A percentile compares a stretch with the other conserved stretches of the same genome.
Conservation (phyloP, 2,888 invertebrate species). For the Caenorhabditis zanzibari region DNA sequence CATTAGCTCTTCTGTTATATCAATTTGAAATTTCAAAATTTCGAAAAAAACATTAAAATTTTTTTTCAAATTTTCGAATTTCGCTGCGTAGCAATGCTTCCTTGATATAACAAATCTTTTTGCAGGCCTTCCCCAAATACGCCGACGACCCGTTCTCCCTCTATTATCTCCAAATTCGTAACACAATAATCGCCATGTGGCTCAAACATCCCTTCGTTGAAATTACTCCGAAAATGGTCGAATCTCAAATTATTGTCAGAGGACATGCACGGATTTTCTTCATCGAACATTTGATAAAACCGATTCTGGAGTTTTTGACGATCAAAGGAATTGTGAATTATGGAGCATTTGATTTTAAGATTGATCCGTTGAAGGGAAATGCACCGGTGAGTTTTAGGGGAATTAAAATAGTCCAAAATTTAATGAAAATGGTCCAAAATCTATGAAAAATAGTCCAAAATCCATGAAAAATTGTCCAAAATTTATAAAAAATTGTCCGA, state of each 20-base stretch:
- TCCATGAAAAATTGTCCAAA: no score
- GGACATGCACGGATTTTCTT: slow-evolving; percentile 59
- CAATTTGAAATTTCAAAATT: no score
- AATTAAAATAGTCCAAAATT: no score
- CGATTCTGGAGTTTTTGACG: slow-evolving; percentile 51
- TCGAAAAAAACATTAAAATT: no score
- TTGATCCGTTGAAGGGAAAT: slow-evolving; percentile 29
- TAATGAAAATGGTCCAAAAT: no score
- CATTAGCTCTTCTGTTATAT: no score
- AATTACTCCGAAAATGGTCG: slow-evolving; percentile 46
- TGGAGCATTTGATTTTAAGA: slow-evolving; percentile 59
- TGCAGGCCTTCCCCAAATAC: slow-evolving; percentile 83
- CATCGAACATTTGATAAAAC: slow-evolving; percentile 46
- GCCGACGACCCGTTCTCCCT: slow-evolving; percentile 62
- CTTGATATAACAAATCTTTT: no score
- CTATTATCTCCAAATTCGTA: slow-evolving; percentile 84
- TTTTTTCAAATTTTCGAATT: background rate
- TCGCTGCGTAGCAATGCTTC: no score
- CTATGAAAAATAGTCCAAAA: no score
- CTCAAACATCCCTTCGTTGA: slow-evolving; percentile 83
- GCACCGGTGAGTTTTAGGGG: slow-evolving; percentile 18
- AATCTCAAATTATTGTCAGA: slow-evolving; percentile 51
- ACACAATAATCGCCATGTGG: slow-evolving; percentile 85
- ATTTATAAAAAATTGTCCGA: background rate
- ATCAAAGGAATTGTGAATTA: slow-evolving; percentile 61